A percentile compares a stretch with the other conserved stretches of the same genome.
These are phyloP conservation scores for Pogonomyrmex californicus DNA, from an alignment of 1,140 invertebrate species.

Conservation along the genomic window DNA sequence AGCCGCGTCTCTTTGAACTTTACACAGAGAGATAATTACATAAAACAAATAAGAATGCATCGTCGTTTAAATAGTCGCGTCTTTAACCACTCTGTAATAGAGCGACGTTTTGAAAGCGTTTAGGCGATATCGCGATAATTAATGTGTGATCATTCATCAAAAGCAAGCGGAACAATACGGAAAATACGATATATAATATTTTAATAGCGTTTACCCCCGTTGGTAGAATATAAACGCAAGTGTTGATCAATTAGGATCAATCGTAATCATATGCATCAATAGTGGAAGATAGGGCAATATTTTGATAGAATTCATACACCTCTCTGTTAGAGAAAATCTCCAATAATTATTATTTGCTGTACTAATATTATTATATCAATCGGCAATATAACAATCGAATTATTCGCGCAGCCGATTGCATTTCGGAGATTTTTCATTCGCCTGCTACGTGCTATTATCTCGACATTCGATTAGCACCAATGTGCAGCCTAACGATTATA, in stretches of 20 bases:
- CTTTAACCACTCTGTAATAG: neutral
- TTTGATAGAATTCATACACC: neutral
- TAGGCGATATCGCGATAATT: constrained; percentile 25
- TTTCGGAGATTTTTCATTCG: constrained; percentile 55
- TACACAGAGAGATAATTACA: constrained; percentile 6
- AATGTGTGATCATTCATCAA: neutral
- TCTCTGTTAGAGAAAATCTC: constrained; percentile 24
- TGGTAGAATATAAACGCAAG: neutral
- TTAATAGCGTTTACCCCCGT: constrained; percentile 15
- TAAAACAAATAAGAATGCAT: constrained; percentile 1
- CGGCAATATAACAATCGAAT: constrained; percentile 38
- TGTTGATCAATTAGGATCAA: constrained; percentile 41
- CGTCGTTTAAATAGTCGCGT: neutral
- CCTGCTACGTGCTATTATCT: constrained; percentile 64
- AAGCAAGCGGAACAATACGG: neutral
- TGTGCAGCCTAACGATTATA: constrained; percentile 74
- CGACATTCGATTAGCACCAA: constrained; percentile 75
- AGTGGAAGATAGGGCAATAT: constrained; percentile 10
- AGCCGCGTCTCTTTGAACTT: neutral
- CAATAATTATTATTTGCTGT: constrained; percentile 39
- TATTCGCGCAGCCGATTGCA: constrained; percentile 34
- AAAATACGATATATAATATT: constrained; percentile 38
- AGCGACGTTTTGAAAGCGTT: constrained; percentile 12
- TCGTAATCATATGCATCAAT: constrained; percentile 23
- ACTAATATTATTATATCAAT: constrained; percentile 36